phyloP scores from a whole-genome alignment of 2,113 vertebrate species.

The Clarias gariepinus region DNA sequence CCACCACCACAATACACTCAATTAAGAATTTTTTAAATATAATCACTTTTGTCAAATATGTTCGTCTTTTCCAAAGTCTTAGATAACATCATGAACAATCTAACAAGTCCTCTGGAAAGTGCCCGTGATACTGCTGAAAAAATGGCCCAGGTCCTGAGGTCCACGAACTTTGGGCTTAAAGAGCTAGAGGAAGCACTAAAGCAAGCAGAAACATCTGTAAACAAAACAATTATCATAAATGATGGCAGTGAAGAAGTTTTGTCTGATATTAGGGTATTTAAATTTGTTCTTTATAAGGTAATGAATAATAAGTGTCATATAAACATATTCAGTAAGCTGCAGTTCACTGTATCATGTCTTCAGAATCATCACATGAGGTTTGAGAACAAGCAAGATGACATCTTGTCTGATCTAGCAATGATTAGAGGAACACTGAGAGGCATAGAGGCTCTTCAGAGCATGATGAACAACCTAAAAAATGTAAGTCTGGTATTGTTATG shows the following conservation, averaged over 20 bases:
- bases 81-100: constrained; percentile 42
- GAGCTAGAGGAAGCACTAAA: constrained; percentile 46
- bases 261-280: constrained; percentile 58
- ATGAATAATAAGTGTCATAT: background rate
- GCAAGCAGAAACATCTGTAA: constrained; percentile 36
- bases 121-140: background rate
- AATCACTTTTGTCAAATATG: background rate
- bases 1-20: background rate
- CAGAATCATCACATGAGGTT: constrained; percentile 41
- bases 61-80: constrained; percentile 49
- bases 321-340: background rate
- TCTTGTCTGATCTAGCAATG: constrained; percentile 38
- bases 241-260: constrained; percentile 26
- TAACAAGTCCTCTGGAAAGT: constrained; percentile 9
- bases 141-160: constrained; percentile 48
- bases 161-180: constrained; percentile 28
- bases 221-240: constrained; percentile 38
- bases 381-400: background rate
- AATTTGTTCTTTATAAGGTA: background rate
- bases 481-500: constrained; percentile 29
- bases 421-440: constrained; percentile 48
- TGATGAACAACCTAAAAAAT: constrained; percentile 49
- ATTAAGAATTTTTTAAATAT: background rate
- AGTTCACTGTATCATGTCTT: background rate
- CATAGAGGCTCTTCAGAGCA: constrained; percentile 26